Base-by-base conservation (phyloP, 37 sponge, comb jelly and placozoan species). In the Ephydatia muelleri region DNA sequence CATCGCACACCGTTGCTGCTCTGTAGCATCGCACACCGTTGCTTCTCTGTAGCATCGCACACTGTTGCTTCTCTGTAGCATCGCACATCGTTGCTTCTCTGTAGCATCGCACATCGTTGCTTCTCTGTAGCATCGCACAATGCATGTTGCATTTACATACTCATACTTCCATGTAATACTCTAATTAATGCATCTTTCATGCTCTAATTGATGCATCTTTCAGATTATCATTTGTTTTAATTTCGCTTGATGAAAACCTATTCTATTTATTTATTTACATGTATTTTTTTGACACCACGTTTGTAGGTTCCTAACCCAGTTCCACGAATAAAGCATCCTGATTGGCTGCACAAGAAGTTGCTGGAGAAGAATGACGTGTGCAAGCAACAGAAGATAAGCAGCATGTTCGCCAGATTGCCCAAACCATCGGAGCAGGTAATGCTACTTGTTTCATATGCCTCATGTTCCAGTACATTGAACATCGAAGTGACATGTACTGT, bases 301-400 rank as follows among this genome's bases (percentile, higher is more conserved):
- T 37, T 83, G 37, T 77, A 94, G 90, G 92, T 96, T 2, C n/a
- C 87, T 67, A 99, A 99, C 80, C 99, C 99, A n/a, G 97, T 97
- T 8, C 99, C 99, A 31, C 80, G 99, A 26, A 94, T 99, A 0
- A 72, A 72, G 11, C 99, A 99, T 65, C 99, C 99, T 76, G 96
- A 97, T 67, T 99, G 99, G 99, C 90, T 99, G 77, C 92, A 93
- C 78, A 99, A 99, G 93, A 93, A 84, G 79, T 77, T 99, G 57
- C 84, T 92, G 66, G 99, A 99, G 86, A 99, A 95, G 84, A 95
- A 93, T 72, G 99, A 99, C 68, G 88, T 93, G 12, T 97, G 91
- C 86, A 88, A 93, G 69, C 99, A 99, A 77, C 84, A 92, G 81
- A 91, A 86, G 83, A 93, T 99, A 67, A 95, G 78, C 26, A 93